Evolutionary conservation across 2,797 vertebrate genomes (phyloP).

Genomic region (Oreonectes daqikongensis): DNA sequence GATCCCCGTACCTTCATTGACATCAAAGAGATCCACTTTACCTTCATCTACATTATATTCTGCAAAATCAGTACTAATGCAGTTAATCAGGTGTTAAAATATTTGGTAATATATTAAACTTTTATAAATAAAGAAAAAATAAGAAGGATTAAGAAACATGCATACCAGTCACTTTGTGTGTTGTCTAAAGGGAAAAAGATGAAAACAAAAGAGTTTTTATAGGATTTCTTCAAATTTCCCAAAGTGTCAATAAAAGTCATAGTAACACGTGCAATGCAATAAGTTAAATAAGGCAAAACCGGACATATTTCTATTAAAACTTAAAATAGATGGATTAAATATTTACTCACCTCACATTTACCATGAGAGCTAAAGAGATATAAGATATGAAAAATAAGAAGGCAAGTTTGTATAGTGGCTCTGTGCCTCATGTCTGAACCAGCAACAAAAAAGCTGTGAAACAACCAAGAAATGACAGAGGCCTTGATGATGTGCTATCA

Average conservation of each 20-base stretch:
- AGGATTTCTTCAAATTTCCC: background rate
- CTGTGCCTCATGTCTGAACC: slow-evolving; percentile 58
- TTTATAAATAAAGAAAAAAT: background rate
- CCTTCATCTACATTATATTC: slow-evolving; percentile 85
- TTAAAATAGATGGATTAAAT: background rate
- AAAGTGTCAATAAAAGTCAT: background rate
- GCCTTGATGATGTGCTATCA: background rate
- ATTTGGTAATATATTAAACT: background rate
- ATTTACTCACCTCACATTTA: slow-evolving; percentile 68
- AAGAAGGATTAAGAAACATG: background rate
- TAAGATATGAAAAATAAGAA: slow-evolving; percentile 45
- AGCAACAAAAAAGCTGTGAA: slow-evolving; percentile 6
- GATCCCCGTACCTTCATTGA: slow-evolving; percentile 84
- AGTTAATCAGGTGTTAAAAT: background rate
- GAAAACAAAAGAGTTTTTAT: background rate
- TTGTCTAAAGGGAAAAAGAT: slow-evolving; percentile 57
- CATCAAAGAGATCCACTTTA: slow-evolving; percentile 88
- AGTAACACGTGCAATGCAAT: background rate
- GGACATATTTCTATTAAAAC: background rate
- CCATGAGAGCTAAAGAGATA: slow-evolving; percentile 55
- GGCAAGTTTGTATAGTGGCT: slow-evolving; percentile 5
- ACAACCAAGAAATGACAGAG: background rate
- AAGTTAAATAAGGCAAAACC: no score
- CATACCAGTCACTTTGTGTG: slow-evolving; percentile 64
- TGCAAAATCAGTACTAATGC: slow-evolving; percentile 51